These are phyloP conservation scores for Netelia virgata DNA, from an alignment of 2,888 invertebrate species.

Conservation along the genomic window DNA sequence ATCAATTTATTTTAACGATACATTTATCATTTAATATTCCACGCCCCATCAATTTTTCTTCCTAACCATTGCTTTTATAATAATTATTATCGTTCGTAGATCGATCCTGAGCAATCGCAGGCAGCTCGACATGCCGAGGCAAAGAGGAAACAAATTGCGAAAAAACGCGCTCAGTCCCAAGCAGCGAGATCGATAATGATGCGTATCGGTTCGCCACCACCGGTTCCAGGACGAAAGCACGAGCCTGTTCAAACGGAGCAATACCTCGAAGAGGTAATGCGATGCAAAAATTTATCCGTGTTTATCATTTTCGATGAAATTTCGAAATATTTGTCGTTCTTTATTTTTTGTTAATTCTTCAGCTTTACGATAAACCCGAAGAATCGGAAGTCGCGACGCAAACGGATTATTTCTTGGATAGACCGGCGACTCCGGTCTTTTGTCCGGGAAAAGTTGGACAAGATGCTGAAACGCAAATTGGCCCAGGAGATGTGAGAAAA, in stretches of 20 bases:
- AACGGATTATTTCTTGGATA: conserved; percentile 94
- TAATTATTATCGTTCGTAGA: conserved; percentile 69
- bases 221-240: conserved; percentile 93
- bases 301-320: not conserved
- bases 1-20: conserved; percentile 15
- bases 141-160: conserved; percentile 90
- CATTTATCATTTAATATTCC: conserved; percentile 29
- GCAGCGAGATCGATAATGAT: conserved; percentile 85
- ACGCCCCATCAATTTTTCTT: not conserved
- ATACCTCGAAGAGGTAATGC: conserved; percentile 92
- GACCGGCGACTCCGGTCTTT: conserved; percentile 92
- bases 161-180: conserved; percentile 89
- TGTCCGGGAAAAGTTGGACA: conserved; percentile 92
- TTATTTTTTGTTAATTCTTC: conserved; percentile 53
- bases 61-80: not conserved
- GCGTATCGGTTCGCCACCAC: conserved; percentile 90
- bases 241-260: conserved; percentile 95
- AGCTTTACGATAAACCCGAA: conserved; percentile 90
- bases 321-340: not conserved
- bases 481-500: conserved; percentile 92
- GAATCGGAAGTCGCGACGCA: conserved; percentile 93
- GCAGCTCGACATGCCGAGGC: conserved; percentile 88
- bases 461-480: conserved; percentile 94
- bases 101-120: conserved; percentile 86
- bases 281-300: not conserved